Evolutionary conservation across 2,113 vertebrate genomes (phyloP).

Genomic region (Synchiropus splendidus): DNA sequence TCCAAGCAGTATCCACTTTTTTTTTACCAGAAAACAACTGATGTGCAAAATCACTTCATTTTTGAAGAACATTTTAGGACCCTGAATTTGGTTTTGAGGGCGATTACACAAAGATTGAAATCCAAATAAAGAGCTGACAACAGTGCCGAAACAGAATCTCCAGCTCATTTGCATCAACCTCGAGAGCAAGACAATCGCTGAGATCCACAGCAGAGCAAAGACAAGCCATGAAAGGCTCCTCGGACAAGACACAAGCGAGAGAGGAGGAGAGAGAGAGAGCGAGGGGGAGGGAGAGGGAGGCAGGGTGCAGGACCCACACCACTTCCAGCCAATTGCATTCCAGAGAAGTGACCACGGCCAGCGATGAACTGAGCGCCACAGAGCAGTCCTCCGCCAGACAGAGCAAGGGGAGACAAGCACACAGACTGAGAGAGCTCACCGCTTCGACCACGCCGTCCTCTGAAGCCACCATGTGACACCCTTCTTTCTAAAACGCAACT

Average conservation of each 20-base stretch:
- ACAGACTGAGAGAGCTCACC: slow-evolving; percentile 45
- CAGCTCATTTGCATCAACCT: too few relatives aligned
- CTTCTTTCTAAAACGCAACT: slow-evolving; percentile 43
- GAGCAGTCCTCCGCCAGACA: slow-evolving; percentile 61
- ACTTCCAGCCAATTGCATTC: slow-evolving; percentile 77
- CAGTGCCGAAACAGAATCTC: slow-evolving; percentile 15
- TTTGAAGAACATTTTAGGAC: too few relatives aligned
- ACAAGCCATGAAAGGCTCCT: slow-evolving; percentile 37
- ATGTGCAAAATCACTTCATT: too few relatives aligned
- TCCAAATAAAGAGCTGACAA: slow-evolving; percentile 1
- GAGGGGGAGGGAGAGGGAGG: slow-evolving; percentile 37
- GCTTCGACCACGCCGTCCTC: slow-evolving; percentile 10
- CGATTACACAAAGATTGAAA: too few relatives aligned
- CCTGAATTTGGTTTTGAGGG: too few relatives aligned
- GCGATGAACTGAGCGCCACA: slow-evolving; percentile 71
- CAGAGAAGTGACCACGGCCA: slow-evolving; percentile 74
- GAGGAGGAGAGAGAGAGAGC: slow-evolving; percentile 16
- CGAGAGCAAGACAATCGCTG: too few relatives aligned
- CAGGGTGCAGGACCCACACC: slow-evolving; percentile 72
- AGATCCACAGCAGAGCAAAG: too few relatives aligned
- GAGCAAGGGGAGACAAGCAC: slow-evolving; percentile 50
- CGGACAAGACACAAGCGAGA: slow-evolving; percentile 38
- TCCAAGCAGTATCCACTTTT: too few relatives aligned
- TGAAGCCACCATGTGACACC: slow-evolving; percentile 24
- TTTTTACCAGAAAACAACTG: too few relatives aligned